Evolutionary conservation across 2,113 vertebrate species (phyloP).

Genomic region (Callaeas wilsoni): DNA sequence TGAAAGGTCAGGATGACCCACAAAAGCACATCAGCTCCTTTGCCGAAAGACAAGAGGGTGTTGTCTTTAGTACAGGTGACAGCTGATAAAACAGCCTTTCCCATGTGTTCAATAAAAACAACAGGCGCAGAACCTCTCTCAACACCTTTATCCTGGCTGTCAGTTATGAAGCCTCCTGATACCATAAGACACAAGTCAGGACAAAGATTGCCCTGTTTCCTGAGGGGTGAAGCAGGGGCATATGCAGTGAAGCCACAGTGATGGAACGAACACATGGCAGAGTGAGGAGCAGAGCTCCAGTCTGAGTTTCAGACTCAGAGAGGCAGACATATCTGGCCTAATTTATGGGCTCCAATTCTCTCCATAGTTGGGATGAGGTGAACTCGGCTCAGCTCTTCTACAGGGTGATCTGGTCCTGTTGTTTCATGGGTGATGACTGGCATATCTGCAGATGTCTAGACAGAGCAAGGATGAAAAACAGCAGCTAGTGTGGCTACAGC

Average conservation of each 20-base stretch:
- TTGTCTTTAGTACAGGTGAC: not conserved
- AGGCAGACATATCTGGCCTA: not conserved
- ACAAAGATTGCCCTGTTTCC: not conserved
- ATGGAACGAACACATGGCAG: accelerated
- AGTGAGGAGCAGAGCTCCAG: not conserved
- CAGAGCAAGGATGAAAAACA: not conserved
- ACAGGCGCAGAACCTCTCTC: not conserved
- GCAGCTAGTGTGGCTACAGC: not conserved
- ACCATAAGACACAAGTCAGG: not conserved
- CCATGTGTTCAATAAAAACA: not conserved
- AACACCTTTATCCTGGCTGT: slow-evolving; percentile 31
- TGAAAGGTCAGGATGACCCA: not conserved
- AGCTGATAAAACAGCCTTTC: slow-evolving; percentile 25
- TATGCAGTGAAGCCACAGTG: not conserved
- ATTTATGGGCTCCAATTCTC: not conserved
- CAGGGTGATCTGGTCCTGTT: not conserved
- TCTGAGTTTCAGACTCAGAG: not conserved
- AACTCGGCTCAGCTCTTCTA: not conserved
- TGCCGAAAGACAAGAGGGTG: not conserved
- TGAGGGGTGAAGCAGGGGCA: not conserved
- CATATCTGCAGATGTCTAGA: not conserved
- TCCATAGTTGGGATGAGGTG: not conserved
- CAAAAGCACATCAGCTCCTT: not conserved
- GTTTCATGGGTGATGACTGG: not conserved
- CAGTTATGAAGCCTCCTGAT: not conserved